Percentiles rank a stretch among this genome's conserved stretches.
phyloP scores from a whole-genome alignment of 1,140 invertebrate species.

The Pseudoatta argentina region DNA sequence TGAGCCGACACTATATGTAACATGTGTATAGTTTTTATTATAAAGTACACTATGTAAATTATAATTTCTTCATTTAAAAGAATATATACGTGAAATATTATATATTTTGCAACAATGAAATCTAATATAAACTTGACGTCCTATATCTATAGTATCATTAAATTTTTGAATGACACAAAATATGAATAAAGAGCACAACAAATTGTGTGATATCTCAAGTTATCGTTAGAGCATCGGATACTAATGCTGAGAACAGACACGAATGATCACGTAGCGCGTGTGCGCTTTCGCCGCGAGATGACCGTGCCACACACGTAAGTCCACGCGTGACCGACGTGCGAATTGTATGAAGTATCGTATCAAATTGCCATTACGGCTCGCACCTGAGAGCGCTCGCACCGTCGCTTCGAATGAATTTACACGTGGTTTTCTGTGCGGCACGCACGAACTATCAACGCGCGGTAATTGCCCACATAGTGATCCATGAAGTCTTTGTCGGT shows the following conservation, averaged over 20 bases:
- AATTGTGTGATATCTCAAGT: not conserved
- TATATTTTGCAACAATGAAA: not conserved
- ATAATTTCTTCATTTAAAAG: too few relatives aligned
- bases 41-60: too few relatives aligned
- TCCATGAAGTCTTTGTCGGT: constrained; percentile 62
- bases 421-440: constrained; percentile 68
- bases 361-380: constrained; percentile 79
- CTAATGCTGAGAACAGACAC: constrained; percentile 6
- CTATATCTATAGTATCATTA: not conserved
- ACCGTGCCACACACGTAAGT: constrained; percentile 67
- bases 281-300: constrained; percentile 15
- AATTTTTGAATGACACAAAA: not conserved
- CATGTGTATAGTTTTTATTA: too few relatives aligned
- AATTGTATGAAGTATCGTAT: constrained; percentile 80
- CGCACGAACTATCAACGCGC: constrained; percentile 79
- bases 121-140: not conserved
- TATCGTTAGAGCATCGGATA: not conserved
- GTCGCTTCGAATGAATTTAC: constrained; percentile 52
- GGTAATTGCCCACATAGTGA: constrained; percentile 79
- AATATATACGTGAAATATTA: too few relatives aligned
- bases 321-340: constrained; percentile 82
- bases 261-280: constrained; percentile 33
- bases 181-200: not conserved
- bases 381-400: constrained; percentile 67
- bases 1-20: too few relatives aligned